Evolutionary conservation across 2,797 vertebrate genomes (phyloP).

Genomic region (Anisognathus igniventris): DNA sequence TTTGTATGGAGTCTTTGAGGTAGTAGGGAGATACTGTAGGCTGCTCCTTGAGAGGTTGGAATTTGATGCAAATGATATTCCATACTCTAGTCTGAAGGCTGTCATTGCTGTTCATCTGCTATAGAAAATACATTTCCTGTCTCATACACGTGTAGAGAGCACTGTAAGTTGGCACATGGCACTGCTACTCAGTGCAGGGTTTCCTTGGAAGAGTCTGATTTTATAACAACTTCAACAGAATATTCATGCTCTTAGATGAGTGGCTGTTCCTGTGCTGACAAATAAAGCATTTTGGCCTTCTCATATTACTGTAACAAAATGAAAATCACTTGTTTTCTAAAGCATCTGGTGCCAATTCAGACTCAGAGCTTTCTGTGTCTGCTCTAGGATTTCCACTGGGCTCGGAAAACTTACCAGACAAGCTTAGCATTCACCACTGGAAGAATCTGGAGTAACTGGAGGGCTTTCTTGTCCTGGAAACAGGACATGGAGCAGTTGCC

Average conservation of each 20-base stretch:
- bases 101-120: neutral
- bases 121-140: neutral
- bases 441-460: conserved; percentile 7
- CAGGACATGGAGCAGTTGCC: conserved; percentile 27
- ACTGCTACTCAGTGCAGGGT: neutral
- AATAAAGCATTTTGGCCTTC: conserved; percentile 22
- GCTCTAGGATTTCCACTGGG: conserved; percentile 10
- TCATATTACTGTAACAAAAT: conserved; percentile 7
- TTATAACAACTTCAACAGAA: neutral
- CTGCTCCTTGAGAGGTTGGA: neutral
- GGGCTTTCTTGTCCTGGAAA: conserved; percentile 45
- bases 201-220: conserved; percentile 2
- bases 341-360: conserved; percentile 35
- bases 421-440: conserved; percentile 38
- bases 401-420: conserved; percentile 22
- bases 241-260: conserved; percentile 11
- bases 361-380: conserved; percentile 46
- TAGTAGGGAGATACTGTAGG: neutral
- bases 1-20: neutral
- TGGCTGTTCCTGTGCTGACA: conserved; percentile 27
- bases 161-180: neutral
- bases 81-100: neutral
- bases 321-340: conserved; percentile 30
- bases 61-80: neutral
- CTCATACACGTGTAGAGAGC: neutral